A percentile compares a stretch with the other conserved stretches of the same genome.
These are phyloP conservation scores for Nothocercus julius DNA, from an alignment of 2,113 vertebrate genomes.

Conservation along the genomic window DNA sequence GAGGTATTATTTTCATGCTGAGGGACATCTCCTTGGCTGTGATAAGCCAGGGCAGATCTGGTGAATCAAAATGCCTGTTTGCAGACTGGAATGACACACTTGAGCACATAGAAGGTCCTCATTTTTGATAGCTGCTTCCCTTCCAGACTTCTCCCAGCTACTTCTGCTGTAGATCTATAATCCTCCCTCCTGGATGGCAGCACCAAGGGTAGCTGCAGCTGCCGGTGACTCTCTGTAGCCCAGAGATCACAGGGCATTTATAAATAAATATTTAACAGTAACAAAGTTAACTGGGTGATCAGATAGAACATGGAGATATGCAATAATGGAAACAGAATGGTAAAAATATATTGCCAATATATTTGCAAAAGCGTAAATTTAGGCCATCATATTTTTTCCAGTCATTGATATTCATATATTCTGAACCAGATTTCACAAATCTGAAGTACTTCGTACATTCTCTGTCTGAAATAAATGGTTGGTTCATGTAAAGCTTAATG, in stretches of 20 bases:
- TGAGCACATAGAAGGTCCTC: fast-evolving
- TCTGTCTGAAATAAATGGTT: not conserved
- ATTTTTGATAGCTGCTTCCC: not conserved
- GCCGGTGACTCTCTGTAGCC: fast-evolving
- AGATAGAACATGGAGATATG: not conserved
- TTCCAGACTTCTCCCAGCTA: not conserved
- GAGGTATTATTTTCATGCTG: not conserved
- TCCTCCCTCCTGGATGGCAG: not conserved
- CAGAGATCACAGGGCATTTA: fast-evolving
- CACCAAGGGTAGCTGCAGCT: not conserved
- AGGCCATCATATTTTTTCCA: not conserved
- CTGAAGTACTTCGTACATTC: not conserved
- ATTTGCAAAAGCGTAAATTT: not conserved
- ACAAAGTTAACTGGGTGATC: constrained; percentile 1
- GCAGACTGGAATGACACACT: not conserved
- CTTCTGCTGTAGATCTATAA: not conserved
- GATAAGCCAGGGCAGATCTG: not conserved
- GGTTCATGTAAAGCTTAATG: not conserved
- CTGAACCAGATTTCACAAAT: not conserved
- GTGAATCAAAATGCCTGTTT: not conserved
- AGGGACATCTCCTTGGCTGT: not conserved
- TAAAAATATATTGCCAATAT: not conserved
- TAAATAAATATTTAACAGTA: constrained; percentile 6
- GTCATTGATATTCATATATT: constrained; percentile 19
- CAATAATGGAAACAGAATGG: not conserved